Evolutionary conservation across 2,797 vertebrate genomes (phyloP).

Genomic region (Chromis chromis): DNA sequence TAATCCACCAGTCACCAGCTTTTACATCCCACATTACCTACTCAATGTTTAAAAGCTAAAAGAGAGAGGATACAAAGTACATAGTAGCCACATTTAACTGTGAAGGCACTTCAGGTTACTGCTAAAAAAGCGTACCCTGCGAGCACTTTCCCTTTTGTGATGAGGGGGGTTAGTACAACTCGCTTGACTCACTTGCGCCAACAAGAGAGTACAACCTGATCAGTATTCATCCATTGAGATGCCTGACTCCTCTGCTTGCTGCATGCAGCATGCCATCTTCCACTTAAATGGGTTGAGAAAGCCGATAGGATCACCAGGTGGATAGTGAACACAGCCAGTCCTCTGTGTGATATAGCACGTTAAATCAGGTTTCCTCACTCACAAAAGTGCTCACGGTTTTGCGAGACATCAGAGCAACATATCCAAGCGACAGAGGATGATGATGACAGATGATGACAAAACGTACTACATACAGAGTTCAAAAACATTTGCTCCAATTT

Average conservation of each 20-base stretch:
- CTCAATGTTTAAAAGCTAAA: conserved; percentile 9
- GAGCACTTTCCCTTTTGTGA: conserved; percentile 26
- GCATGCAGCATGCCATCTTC: background rate
- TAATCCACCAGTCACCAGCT: conserved; percentile 9
- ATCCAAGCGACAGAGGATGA: background rate
- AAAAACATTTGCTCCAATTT: conserved; percentile 31
- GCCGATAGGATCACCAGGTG: conserved; percentile 7
- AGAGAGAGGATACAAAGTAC: background rate
- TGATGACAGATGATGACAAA: background rate
- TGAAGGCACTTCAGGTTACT: conserved; percentile 15
- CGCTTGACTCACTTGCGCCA: conserved; percentile 27
- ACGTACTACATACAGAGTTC: too few relatives aligned
- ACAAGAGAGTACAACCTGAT: conserved; percentile 41
- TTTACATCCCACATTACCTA: conserved; percentile 2
- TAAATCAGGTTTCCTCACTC: conserved; percentile 7
- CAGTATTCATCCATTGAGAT: conserved; percentile 53
- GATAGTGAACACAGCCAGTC: conserved; percentile 4
- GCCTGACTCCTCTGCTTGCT: background rate
- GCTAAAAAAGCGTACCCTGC: conserved; percentile 12
- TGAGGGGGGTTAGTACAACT: conserved; percentile 12
- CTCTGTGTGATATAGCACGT: too few relatives aligned
- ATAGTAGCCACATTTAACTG: conserved; percentile 23
- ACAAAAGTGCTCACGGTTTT: conserved; percentile 6
- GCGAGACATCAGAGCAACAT: conserved; percentile 8
- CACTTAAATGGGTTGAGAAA: conserved; percentile 28